A percentile compares a stretch with the other conserved stretches of the same genome.
These are phyloP conservation scores for Acanthoscelides obtectus DNA, from an alignment of 2,888 invertebrate species.

Conservation along the genomic window DNA sequence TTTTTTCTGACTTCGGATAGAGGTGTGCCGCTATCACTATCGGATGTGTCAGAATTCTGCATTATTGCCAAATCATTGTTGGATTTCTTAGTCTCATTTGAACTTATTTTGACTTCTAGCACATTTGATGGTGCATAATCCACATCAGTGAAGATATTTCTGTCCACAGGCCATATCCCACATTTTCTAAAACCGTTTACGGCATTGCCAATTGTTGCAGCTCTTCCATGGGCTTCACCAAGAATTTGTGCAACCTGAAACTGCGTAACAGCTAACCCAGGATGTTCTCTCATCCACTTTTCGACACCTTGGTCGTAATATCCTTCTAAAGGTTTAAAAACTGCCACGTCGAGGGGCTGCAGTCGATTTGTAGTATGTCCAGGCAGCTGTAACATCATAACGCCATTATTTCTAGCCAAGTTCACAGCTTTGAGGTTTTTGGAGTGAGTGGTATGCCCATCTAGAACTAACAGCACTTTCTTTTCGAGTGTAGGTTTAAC, in stretches of 20 bases:
- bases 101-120: neutral
- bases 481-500: neutral
- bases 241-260: slow-evolving; percentile 6
- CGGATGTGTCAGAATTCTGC: no score
- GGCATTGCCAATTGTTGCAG: slow-evolving; percentile 8
- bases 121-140: neutral
- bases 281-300: neutral
- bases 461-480: neutral
- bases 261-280: neutral
- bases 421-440: neutral
- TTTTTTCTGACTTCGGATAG: no score
- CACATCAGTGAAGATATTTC: neutral
- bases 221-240: slow-evolving; percentile 7
- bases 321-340: neutral
- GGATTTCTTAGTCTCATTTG: no score
- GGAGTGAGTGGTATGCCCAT: neutral
- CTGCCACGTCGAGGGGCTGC: slow-evolving; percentile 15
- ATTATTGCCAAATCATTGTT: no score
- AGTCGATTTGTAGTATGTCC: no score
- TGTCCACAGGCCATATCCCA: neutral
- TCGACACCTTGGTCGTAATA: neutral
- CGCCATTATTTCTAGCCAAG: neutral
- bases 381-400: no score
- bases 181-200: neutral
- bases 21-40: no score